Conservation (phyloP, 2,797 vertebrate genomes). For the Enteromius mattozi region DNA sequence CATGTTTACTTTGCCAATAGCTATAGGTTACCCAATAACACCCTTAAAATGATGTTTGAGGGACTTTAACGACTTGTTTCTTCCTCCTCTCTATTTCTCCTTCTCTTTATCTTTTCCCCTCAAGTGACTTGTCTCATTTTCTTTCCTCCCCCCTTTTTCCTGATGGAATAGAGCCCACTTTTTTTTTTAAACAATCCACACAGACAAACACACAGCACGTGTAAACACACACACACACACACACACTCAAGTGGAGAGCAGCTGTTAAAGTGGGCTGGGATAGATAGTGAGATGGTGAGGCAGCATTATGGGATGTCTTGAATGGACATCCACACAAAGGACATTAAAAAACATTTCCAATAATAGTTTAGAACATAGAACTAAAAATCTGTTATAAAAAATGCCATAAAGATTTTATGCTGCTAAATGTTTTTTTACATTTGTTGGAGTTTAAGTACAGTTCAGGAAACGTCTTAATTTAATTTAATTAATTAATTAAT, state of each 20-base stretch:
- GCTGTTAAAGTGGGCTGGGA: slow-evolving; percentile 37
- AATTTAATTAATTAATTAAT: no score
- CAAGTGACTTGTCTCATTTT: slow-evolving; percentile 26
- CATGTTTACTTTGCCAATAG: slow-evolving; percentile 12
- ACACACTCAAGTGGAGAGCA: slow-evolving; percentile 28
- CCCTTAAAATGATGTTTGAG: slow-evolving; percentile 4
- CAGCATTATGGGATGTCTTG: slow-evolving; percentile 27
- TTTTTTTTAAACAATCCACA: slow-evolving; percentile 8
- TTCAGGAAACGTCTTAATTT: no score
- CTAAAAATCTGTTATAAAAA: no score
- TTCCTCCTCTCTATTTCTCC: slow-evolving; percentile 52
- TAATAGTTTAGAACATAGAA: neutral
- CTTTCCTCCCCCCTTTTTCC: slow-evolving; percentile 44
- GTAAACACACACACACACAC: slow-evolving; percentile 53
- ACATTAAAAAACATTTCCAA: neutral
- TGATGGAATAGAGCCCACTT: slow-evolving; percentile 51
- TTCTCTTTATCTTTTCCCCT: slow-evolving; percentile 49
- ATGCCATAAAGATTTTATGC: no score
- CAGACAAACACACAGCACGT: slow-evolving; percentile 21
- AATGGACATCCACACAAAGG: neutral
- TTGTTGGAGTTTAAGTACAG: no score
- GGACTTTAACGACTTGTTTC: slow-evolving; percentile 3
- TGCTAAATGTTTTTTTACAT: no score
- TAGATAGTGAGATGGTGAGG: slow-evolving; percentile 31
- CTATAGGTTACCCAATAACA: slow-evolving; percentile 12